Conservation (phyloP, 2,797 vertebrate genomes). For the Fistularia tabacaria region DNA sequence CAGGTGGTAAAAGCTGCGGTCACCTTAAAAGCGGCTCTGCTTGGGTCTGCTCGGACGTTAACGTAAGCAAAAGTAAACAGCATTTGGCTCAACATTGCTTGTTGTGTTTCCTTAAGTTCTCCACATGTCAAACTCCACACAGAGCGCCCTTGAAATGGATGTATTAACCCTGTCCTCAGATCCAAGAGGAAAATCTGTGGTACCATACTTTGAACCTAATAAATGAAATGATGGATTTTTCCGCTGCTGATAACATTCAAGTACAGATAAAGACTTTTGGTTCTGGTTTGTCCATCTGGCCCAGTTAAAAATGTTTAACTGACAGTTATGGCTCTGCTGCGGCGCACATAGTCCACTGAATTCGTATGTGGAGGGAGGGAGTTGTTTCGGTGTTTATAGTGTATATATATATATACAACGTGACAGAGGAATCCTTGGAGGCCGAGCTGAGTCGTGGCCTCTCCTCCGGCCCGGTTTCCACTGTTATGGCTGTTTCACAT, state of each 20-base stretch:
- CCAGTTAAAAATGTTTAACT: background rate
- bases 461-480: conserved; percentile 9
- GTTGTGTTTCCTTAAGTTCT: background rate
- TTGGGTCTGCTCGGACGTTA: too few species aligned
- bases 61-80: too few species aligned
- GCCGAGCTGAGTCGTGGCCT: conserved; percentile 3
- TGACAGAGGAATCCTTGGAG: conserved; percentile 28
- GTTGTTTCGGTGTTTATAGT: conserved; percentile 51
- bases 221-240: background rate
- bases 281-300: background rate
- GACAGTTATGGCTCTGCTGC: background rate
- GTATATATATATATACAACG: conserved; percentile 29
- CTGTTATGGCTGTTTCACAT: conserved; percentile 32
- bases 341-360: background rate
- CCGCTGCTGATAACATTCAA: background rate
- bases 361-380: background rate
- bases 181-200: background rate
- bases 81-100: too few species aligned
- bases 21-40: background rate
- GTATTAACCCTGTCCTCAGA: background rate
- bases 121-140: background rate
- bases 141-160: background rate
- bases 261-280: background rate
- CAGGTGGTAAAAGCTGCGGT: conserved; percentile 15
- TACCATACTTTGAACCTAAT: conserved; percentile 15